Percentiles rank a stretch among this genome's conserved stretches.
These are phyloP conservation scores for Callinectes sapidus DNA, from an alignment of 2,888 invertebrate species.

Conservation along the genomic window DNA sequence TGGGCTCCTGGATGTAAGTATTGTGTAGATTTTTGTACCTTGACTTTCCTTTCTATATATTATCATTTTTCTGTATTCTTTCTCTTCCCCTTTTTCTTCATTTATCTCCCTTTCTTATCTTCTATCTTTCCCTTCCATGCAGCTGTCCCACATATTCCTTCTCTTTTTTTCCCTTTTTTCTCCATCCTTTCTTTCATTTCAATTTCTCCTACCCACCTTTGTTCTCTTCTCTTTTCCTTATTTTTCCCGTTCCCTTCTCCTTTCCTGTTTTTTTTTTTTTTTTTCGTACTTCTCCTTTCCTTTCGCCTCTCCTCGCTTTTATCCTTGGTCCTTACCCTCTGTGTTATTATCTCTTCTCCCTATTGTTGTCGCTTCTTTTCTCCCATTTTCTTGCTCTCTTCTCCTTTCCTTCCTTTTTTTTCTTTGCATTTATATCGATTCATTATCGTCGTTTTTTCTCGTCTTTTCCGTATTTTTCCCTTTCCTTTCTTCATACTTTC, in stretches of 20 bases:
- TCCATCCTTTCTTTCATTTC: not conserved
- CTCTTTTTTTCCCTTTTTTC: not conserved
- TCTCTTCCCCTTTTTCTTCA: not conserved
- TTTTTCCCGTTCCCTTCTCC: not conserved
- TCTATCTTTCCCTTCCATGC: not conserved
- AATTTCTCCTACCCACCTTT: not conserved
- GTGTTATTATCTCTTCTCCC: too few relatives aligned
- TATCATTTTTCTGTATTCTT: not conserved
- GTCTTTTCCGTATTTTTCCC: not conserved
- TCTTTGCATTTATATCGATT: not conserved
- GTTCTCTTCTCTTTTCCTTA: not conserved
- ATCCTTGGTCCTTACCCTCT: not conserved
- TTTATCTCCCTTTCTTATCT: constrained; percentile 1
- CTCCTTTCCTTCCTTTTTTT: not conserved
- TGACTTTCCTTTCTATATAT: not conserved
- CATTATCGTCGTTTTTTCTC: not conserved
- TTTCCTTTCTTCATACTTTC: not conserved
- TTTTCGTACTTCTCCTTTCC: not conserved
- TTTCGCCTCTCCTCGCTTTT: not conserved
- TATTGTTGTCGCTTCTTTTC: not conserved
- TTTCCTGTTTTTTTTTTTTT: not conserved
- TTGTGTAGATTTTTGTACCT: not conserved
- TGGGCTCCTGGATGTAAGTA: constrained; percentile 65
- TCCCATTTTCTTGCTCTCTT: not conserved
- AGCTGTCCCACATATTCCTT: not conserved